Evolutionary conservation across 2,888 invertebrate genomes (phyloP).

Genomic region (Hirtodrosophila duncani): DNA sequence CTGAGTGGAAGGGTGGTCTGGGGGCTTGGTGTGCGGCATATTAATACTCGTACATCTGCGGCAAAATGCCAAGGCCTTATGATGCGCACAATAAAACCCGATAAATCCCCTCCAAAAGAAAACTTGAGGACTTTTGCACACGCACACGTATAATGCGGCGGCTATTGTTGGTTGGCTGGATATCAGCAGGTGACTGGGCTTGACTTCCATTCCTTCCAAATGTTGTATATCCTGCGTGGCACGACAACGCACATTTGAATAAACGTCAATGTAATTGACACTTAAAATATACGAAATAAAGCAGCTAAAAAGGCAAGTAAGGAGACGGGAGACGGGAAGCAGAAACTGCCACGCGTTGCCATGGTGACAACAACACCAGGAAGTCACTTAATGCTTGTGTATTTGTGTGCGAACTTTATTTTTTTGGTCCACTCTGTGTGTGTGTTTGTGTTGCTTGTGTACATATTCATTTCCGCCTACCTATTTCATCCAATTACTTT

Average conservation of each 20-base stretch:
- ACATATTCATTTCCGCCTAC: conserved; percentile 26
- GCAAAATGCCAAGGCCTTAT: conserved; percentile 50
- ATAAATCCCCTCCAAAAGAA: conserved; percentile 55
- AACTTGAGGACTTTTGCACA: conserved; percentile 60
- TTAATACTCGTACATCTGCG: conserved; percentile 59
- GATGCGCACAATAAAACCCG: conserved; percentile 66
- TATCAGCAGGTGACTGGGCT: not conserved
- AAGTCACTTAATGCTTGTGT: conserved; percentile 35
- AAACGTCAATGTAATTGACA: conserved; percentile 74
- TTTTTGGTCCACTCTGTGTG: conserved; percentile 1
- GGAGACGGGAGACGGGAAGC: not conserved
- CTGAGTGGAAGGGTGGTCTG: not conserved
- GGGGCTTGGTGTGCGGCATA: conserved; percentile 29
- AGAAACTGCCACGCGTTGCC: too few species aligned
- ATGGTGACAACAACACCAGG: too few species aligned
- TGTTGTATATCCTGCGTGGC: conserved; percentile 44
- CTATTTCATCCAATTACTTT: conserved; percentile 20
- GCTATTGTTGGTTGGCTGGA: conserved; percentile 15
- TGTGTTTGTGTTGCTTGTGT: conserved; percentile 12
- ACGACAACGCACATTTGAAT: conserved; percentile 68
- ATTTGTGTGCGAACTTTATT: conserved; percentile 19
- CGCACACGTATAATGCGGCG: conserved; percentile 39
- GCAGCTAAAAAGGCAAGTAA: conserved; percentile 12
- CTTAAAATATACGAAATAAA: conserved; percentile 47
- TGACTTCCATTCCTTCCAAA: conserved; percentile 21